Conservation (phyloP, 1,140 invertebrate species). For the Zaprionus ghesquierei region DNA sequence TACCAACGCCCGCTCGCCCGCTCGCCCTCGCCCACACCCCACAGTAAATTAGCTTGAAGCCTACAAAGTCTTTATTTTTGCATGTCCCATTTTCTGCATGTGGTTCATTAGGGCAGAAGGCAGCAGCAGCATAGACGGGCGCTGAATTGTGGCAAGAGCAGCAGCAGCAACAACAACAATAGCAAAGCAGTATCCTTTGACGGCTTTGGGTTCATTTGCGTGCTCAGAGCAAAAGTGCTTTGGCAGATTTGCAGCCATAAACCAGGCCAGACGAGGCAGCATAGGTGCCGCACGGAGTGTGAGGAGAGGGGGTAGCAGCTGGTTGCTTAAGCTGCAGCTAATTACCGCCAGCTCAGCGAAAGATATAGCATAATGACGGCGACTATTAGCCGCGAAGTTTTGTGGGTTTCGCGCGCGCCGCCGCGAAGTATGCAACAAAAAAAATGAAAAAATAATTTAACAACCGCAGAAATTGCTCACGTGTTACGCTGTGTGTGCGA, state of each 20-base stretch:
- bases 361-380: conserved; percentile 49
- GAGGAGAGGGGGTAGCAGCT: not conserved
- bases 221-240: conserved; percentile 16
- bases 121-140: conserved; percentile 5
- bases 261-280: conserved; percentile 12
- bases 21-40: not conserved
- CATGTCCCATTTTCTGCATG: conserved; percentile 7
- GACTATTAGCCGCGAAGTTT: conserved; percentile 52
- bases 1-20: not conserved
- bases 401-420: conserved; percentile 33
- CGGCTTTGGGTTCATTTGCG: conserved; percentile 65
- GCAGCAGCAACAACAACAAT: conserved; percentile 10
- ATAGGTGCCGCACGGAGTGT: not conserved
- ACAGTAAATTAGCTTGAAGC: conserved; percentile 1
- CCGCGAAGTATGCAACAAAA: conserved; percentile 23
- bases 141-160: not conserved
- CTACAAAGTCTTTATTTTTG: conserved; percentile 3
- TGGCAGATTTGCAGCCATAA: conserved; percentile 31
- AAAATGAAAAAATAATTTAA: conserved; percentile 48
- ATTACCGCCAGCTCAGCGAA: conserved; percentile 51
- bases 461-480: conserved; percentile 1
- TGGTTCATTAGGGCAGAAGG: conserved; percentile 34
- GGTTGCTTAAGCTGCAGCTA: conserved; percentile 60
- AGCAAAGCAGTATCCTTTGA: conserved; percentile 40
- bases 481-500: not conserved